Evolutionary conservation across 2,113 vertebrate genomes (phyloP), one percentile per base, ranked within the genome.

Genomic region (Lutjanus erythropterus): DNA sequence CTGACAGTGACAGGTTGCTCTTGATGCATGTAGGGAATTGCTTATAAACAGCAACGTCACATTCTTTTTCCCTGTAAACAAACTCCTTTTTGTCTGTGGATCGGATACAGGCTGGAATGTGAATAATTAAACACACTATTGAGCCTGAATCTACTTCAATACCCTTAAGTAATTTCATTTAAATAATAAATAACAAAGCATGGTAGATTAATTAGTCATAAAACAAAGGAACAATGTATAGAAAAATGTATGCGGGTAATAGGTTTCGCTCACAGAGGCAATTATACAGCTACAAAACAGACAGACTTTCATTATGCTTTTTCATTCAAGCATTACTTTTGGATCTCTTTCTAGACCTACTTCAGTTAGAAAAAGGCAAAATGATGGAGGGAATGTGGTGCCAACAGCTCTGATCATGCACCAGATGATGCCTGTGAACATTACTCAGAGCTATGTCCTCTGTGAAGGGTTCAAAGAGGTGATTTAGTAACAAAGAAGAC

Each of bases 71-170:
- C 52, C 39, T 58, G 80, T 80, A 81, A 92, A 86, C 79, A 82
- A 79, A 85, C 81, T 71, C 49, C 16, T 74, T 80, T 83, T 80
- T 42, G 65, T 87, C 59, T 68, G 33, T 7, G 11, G 47, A 77
- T 72, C 33, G 58, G 71, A 80, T 71, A 61, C 64, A 3, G 18
- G 4, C 10, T 62, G 19, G 61, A 71, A 68, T 66, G 78, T 91
- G 37, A 91, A 83, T 86, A 86, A 91, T 89, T 73, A 83, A 88
- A 82, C 69, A 90, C 71, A 60, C 58, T 27, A 81, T 65, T 83
- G 75, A 67, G 76, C 73, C 50, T 64, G 61, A 79, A 71, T 82
- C 64, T 53, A 27, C 60, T 76, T 87, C 60, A 79, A 60, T 56
- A 71, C 74, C 67, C 73, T 64, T 27, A 58, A 76, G 68, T 82